Percentiles rank a stretch among this genome's conserved stretches.
Evolutionary conservation across 2,113 vertebrate genomes (phyloP).

Genomic region (Caracal caracal): DNA sequence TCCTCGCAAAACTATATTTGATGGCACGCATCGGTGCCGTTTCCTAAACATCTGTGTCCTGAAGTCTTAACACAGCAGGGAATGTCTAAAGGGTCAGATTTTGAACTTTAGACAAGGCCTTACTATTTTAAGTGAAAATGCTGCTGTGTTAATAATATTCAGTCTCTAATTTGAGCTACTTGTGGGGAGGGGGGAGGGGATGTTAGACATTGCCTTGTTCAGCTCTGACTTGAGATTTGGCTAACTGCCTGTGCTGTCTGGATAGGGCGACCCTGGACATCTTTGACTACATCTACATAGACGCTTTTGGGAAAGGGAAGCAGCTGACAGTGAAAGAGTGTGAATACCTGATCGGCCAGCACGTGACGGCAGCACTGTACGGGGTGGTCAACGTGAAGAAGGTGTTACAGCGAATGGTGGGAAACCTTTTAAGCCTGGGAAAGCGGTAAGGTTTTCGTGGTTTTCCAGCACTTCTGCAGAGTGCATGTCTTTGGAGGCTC

Average conservation of each 20-base stretch:
- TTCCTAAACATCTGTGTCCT: not conserved
- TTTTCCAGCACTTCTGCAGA: not conserved
- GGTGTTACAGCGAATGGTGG: constrained; percentile 97
- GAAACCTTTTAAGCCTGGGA: constrained; percentile 97
- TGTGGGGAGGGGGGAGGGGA: not conserved
- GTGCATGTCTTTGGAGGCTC: rapidly evolving
- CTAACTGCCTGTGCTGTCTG: not conserved
- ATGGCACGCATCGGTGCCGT: not conserved
- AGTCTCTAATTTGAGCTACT: not conserved
- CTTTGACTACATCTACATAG: constrained; percentile 96
- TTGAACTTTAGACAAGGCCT: not conserved
- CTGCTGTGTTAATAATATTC: not conserved
- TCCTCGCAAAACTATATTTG: not conserved
- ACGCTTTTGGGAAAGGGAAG: constrained; percentile 97
- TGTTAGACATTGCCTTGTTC: not conserved
- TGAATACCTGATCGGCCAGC: constrained; percentile 96
- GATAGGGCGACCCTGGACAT: constrained; percentile 91
- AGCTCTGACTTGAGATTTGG: not conserved
- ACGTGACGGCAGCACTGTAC: constrained; percentile 96
- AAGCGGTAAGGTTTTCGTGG: constrained; percentile 90
- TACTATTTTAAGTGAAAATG: not conserved
- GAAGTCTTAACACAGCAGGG: not conserved
- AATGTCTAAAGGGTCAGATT: not conserved
- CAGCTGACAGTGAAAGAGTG: constrained; percentile 97
- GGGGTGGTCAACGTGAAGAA: constrained; percentile 94